Evolutionary conservation across 2,113 vertebrate species (phyloP).

Genomic region (Lutjanus erythropterus): DNA sequence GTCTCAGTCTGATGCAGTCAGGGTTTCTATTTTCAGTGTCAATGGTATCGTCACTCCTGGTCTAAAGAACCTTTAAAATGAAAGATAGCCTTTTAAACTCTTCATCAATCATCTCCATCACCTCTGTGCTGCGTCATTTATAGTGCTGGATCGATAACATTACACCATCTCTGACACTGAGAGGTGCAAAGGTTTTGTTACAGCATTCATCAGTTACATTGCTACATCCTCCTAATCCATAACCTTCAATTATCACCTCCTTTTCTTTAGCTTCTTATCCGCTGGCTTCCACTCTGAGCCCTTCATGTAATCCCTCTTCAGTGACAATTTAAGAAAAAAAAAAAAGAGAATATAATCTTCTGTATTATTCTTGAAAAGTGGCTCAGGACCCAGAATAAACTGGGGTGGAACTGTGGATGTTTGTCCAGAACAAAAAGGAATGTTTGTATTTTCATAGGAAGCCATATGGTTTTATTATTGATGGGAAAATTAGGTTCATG

Average conservation of each 20-base stretch:
- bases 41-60: neutral
- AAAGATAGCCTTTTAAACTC: conserved; percentile 24
- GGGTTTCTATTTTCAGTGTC: conserved; percentile 35
- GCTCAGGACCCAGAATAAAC: neutral
- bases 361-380: conserved; percentile 12
- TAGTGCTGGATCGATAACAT: conserved; percentile 26
- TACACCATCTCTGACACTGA: conserved; percentile 13
- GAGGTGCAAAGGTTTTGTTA: conserved; percentile 28
- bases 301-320: neutral
- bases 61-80: conserved; percentile 34
- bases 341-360: neutral
- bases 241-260: conserved; percentile 24
- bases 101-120: conserved; percentile 29
- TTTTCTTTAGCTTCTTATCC: conserved; percentile 10
- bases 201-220: conserved; percentile 20
- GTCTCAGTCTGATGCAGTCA: neutral
- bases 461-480: too few relatives aligned
- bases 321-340: neutral
- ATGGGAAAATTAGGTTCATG: too few relatives aligned
- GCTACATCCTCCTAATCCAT: conserved; percentile 18
- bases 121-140: conserved; percentile 31
- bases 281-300: neutral
- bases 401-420: neutral
- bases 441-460: too few relatives aligned
- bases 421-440: too few relatives aligned